Percentiles rank a stretch among this genome's conserved stretches.
phyloP scores from a whole-genome alignment of 2,888 invertebrate genomes.

The Plebejus anna region DNA sequence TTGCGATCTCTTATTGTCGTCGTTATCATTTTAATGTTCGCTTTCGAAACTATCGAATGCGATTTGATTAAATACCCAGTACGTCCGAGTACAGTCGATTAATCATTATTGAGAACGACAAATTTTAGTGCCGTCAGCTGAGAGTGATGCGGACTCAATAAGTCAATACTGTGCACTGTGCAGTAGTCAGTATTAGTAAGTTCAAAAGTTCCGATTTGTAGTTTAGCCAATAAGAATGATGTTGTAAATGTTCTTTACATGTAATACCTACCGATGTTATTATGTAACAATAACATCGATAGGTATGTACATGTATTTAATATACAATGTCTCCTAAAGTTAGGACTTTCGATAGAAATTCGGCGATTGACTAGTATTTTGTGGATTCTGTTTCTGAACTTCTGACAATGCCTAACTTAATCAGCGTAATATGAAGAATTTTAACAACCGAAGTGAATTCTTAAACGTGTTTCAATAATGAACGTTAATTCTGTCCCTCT shows the following conservation, averaged over 20 bases:
- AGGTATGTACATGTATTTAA: no score
- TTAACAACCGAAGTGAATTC: neutral
- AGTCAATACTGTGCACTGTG: no score
- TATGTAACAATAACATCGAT: no score
- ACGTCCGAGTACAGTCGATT: neutral
- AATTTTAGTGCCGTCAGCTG: neutral
- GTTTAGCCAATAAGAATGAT: neutral
- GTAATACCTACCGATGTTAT: no score
- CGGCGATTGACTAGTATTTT: neutral
- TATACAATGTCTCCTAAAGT: no score
- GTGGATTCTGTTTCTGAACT: neutral
- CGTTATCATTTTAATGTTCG: no score
- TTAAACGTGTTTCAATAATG: conserved; percentile 12
- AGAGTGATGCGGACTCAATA: neutral
- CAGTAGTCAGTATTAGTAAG: neutral
- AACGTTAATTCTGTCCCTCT: conserved; percentile 22
- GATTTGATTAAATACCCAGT: no score
- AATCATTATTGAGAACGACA: neutral
- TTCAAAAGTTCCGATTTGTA: neutral
- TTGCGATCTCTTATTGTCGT: no score
- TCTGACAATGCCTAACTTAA: neutral
- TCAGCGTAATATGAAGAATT: neutral
- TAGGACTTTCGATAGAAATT: no score
- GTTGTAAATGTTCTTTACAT: neutral
- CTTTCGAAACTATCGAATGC: no score